Evolutionary conservation across 2,113 vertebrate species (phyloP).

Genomic region (Pedionomus torquatus): DNA sequence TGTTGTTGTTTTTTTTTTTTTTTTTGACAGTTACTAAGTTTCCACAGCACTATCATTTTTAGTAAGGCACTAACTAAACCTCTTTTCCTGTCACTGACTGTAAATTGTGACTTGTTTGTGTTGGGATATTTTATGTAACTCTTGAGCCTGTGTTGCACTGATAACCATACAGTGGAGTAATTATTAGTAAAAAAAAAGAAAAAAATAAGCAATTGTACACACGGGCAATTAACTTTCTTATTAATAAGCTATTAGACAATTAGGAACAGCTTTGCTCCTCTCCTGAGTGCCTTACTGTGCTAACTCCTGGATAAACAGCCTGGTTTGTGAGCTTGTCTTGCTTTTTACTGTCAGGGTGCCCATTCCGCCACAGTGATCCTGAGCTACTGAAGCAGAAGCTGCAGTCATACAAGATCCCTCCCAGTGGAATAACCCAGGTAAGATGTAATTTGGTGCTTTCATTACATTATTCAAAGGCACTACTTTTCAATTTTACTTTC

Average conservation of each 20-base stretch:
- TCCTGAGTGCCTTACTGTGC: slow-evolving; percentile 38
- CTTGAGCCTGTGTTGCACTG: slow-evolving; percentile 50
- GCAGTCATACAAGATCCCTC: slow-evolving; percentile 88
- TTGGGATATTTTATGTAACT: slow-evolving; percentile 45
- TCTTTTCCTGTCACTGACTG: neutral
- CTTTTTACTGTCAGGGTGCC: slow-evolving; percentile 84
- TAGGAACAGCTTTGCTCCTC: slow-evolving; percentile 53
- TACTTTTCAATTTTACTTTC: slow-evolving; percentile 3
- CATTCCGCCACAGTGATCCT: slow-evolving; percentile 93
- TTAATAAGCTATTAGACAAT: slow-evolving; percentile 72
- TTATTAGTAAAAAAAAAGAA: slow-evolving; percentile 18
- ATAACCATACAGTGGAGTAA: slow-evolving; percentile 27
- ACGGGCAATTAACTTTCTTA: slow-evolving; percentile 71
- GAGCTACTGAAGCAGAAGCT: slow-evolving; percentile 95
- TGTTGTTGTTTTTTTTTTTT: no score
- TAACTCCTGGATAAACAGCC: slow-evolving; percentile 53
- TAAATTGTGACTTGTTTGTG: neutral
- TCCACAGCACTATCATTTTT: neutral
- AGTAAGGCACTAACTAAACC: slow-evolving; percentile 2
- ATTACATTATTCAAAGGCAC: neutral
- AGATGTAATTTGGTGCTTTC: neutral
- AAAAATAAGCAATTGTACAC: slow-evolving; percentile 26
- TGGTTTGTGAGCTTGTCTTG: slow-evolving; percentile 31
- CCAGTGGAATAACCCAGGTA: slow-evolving; percentile 88
- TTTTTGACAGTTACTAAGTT: neutral